Evolutionary conservation across 2,888 invertebrate species (phyloP), one percentile per base, ranked within the genome.

Genomic region (Galerucella calmariensis): DNA sequence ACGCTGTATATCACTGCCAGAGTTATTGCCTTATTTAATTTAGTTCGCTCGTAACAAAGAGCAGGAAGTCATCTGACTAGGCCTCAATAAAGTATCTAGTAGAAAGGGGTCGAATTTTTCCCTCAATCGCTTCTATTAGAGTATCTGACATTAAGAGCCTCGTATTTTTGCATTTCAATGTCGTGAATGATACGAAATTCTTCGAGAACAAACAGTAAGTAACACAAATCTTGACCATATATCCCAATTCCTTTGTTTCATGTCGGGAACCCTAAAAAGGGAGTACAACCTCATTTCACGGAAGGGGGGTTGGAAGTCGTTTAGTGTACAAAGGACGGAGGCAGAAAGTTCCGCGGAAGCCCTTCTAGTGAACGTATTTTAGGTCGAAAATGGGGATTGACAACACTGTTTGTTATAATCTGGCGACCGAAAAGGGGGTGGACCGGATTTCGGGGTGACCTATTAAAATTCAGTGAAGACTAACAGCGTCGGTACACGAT

Each of bases 201-300:
- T 71, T 62, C 53, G 66, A 67, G 46, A 72, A 72, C 59, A 67
- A 51, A 44, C 12, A 66, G 20, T 66, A 69, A 71, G 71, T 71
- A 71, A 71, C 66, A 65, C 65, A 67, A 74, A 71, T 74, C 71
- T 74, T 74, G 74, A 74, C 71, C 74, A 63, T 74, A 71, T 71
- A 67, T 71, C 56, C 67, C 62, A 46, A 53, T 71, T 74, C 74
- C 71, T 74, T 74, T 74, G 74, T 74, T 74, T 71, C 74, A 68
- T 74, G 56, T 58, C 67, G 48, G 62, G 69, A 63, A 63, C 74
- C 53, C 74, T 62, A 67, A 74, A 71, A 67, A 74, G 67, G 71
- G 67, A 70, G 66, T 70, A 58, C 67, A 67, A 67, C 61, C 70
- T 67, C 27, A 62, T 48, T 70, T 69, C 61, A 63, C 53, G 20